Conservation (phyloP, 1,140 invertebrate species). For the Augochlora pura region DNA sequence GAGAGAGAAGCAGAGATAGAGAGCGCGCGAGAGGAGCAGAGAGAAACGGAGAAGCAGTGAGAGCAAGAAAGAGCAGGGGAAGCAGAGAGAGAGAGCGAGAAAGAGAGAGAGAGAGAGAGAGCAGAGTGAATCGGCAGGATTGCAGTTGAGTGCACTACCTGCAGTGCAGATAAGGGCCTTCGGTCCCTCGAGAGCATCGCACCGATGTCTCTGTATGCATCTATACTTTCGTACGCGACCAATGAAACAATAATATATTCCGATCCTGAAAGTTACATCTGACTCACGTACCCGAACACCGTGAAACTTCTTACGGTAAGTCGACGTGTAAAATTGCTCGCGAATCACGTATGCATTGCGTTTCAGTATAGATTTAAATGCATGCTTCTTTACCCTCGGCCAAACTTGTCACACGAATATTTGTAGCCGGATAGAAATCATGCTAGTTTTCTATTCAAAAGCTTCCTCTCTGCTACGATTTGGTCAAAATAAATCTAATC, state of each 20-base stretch:
- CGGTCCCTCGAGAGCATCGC: constrained; percentile 35
- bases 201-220: constrained; percentile 13
- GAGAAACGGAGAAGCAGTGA: too few species aligned
- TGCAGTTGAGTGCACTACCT: constrained; percentile 42
- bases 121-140: constrained; percentile 29
- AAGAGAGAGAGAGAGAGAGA: not conserved
- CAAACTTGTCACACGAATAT: too few species aligned
- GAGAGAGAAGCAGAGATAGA: not conserved
- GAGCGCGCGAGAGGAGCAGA: not conserved
- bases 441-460: too few species aligned
- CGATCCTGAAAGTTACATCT: not conserved
- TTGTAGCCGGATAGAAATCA: too few species aligned
- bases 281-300: not conserved
- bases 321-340: not conserved
- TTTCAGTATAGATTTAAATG: not conserved
- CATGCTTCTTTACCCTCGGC: not conserved
- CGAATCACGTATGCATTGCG: not conserved
- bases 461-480: too few species aligned
- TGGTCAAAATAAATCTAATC: too few species aligned
- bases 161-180: constrained; percentile 59
- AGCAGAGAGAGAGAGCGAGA: too few species aligned
- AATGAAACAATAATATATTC: constrained; percentile 30
- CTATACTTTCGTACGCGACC: not conserved
- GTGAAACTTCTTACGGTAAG: not conserved
- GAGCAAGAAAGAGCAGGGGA: not conserved